These are phyloP conservation scores for Lipotes vexillifer DNA, from an alignment of 2,113 vertebrate species.

Conservation along the genomic window DNA sequence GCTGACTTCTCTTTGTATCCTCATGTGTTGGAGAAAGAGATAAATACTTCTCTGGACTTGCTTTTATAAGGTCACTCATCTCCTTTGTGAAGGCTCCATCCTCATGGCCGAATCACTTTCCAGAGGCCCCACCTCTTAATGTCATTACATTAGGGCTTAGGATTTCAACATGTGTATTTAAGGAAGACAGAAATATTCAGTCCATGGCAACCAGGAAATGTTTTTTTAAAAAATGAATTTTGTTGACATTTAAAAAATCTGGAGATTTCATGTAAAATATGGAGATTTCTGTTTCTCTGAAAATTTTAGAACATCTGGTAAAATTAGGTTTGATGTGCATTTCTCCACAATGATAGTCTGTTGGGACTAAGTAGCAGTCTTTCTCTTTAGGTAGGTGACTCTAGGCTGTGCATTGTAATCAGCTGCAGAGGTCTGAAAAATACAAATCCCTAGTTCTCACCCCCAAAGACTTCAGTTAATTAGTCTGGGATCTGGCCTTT, in stretches of 20 bases:
- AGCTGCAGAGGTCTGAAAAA: neutral
- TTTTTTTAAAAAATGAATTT: neutral
- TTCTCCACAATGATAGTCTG: neutral
- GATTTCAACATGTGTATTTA: neutral
- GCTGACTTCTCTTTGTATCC: neutral
- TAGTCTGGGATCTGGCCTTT: neutral
- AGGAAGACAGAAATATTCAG: neutral
- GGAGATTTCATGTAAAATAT: neutral
- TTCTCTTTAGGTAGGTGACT: neutral
- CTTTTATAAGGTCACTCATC: neutral
- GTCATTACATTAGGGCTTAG: neutral
- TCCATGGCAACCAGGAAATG: neutral
- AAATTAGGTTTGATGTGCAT: neutral
- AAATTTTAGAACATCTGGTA: neutral
- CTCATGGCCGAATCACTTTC: neutral
- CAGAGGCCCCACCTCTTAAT: too few species aligned
- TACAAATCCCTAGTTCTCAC: neutral
- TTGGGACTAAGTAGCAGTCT: neutral
- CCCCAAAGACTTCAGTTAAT: neutral
- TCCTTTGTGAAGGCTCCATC: too few species aligned
- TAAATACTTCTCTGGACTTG: neutral
- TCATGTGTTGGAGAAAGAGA: neutral
- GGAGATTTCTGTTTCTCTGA: neutral
- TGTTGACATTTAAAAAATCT: neutral
- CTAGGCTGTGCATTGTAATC: neutral